These are phyloP conservation scores for Physeter macrocephalus DNA, from an alignment of 2,113 vertebrate genomes.

Conservation along the genomic window DNA sequence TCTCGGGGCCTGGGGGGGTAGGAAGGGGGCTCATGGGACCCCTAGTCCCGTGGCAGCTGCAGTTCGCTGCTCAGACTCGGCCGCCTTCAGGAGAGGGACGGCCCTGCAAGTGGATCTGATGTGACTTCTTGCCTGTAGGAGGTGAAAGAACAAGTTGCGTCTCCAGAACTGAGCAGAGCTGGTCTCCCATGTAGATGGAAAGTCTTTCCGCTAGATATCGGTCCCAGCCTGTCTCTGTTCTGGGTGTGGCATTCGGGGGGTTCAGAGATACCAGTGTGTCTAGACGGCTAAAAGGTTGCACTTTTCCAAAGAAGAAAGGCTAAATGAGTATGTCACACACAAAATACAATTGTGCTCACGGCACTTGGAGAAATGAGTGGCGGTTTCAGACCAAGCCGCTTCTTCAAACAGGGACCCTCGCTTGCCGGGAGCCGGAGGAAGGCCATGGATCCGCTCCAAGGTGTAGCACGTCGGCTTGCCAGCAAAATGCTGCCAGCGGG, in stretches of 20 bases:
- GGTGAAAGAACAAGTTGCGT: not conserved
- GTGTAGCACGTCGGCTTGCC: too few species aligned
- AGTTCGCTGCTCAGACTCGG: not conserved
- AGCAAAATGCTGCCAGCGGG: too few species aligned
- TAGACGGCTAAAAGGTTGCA: not conserved
- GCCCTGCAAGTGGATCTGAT: not conserved
- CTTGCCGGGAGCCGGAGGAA: too few species aligned
- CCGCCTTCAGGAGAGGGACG: not conserved
- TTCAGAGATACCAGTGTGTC: not conserved
- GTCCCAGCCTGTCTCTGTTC: not conserved
- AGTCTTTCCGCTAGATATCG: not conserved
- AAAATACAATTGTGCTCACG: not conserved
- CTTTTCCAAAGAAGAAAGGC: not conserved
- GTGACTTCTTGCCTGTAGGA: not conserved
- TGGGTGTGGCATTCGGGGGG: not conserved
- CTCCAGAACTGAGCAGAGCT: not conserved
- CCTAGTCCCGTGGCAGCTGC: fast-evolving
- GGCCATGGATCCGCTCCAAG: too few species aligned
- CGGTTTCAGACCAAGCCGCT: too few species aligned
- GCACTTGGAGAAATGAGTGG: too few species aligned
- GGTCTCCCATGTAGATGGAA: not conserved
- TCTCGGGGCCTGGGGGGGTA: not conserved
- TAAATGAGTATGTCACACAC: not conserved
- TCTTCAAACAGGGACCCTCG: too few species aligned
- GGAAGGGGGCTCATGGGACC: not conserved